These are phyloP conservation scores for Lasaia peninsularis DNA, from an alignment of 1,140 invertebrate species.

Conservation along the genomic window DNA sequence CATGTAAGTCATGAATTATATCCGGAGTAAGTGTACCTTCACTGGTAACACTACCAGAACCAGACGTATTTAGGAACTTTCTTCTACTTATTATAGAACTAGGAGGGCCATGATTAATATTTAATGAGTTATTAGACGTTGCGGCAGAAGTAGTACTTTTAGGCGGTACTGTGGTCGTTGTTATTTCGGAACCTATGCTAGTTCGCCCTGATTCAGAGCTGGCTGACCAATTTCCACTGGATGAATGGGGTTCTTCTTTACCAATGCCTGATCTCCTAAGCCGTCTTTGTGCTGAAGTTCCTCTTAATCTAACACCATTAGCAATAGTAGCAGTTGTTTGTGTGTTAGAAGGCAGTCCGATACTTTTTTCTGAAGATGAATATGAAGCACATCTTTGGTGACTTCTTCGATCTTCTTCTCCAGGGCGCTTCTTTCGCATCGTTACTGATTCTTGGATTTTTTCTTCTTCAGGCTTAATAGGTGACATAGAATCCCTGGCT, in stretches of 20 bases:
- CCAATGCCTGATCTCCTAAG: slow-evolving; percentile 77
- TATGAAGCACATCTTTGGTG: slow-evolving; percentile 87
- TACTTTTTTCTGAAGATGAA: slow-evolving; percentile 84
- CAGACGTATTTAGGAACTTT: slow-evolving; percentile 83
- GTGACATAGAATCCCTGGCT: slow-evolving; percentile 57
- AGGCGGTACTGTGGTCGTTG: slow-evolving; percentile 83
- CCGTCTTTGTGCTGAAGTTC: slow-evolving; percentile 82
- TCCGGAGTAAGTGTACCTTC: slow-evolving; percentile 92
- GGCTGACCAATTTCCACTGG: slow-evolving; percentile 95
- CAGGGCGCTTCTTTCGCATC: slow-evolving; percentile 74
- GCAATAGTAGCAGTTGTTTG: slow-evolving; percentile 77
- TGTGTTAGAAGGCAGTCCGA: slow-evolving; percentile 77
- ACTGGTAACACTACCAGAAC: slow-evolving; percentile 89
- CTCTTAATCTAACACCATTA: slow-evolving; percentile 84
- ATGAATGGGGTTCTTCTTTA: slow-evolving; percentile 90
- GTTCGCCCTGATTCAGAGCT: slow-evolving; percentile 92
- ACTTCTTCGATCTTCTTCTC: slow-evolving; percentile 75
- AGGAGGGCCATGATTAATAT: slow-evolving; percentile 80
- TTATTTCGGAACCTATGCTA: slow-evolving; percentile 89
- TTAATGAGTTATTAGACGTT: slow-evolving; percentile 83
- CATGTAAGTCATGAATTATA: slow-evolving; percentile 84
- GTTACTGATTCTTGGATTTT: slow-evolving; percentile 82
- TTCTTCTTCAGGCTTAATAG: slow-evolving; percentile 75
- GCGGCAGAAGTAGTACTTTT: slow-evolving; percentile 82
- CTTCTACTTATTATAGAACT: slow-evolving; percentile 83